Conservation (phyloP, 2,888 invertebrate species). For the Napeogenes inachia region DNA sequence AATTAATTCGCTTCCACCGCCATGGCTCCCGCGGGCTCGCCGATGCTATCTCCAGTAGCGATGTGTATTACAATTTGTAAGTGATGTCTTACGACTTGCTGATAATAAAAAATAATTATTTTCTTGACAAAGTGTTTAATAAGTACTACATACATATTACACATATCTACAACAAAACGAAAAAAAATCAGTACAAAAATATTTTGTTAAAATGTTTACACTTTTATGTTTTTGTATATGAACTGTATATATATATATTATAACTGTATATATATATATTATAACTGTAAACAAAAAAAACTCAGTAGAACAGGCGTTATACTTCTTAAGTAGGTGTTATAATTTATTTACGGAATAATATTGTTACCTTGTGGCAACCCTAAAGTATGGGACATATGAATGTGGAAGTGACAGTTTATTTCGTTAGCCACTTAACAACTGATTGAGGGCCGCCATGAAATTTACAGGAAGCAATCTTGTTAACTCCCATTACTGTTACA, state of each 20-base stretch:
- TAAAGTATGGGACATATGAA: slow-evolving; percentile 28
- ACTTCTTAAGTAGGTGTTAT: too few species aligned
- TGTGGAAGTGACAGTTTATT: slow-evolving; percentile 56
- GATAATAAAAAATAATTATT: background rate
- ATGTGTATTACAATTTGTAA: slow-evolving; percentile 7
- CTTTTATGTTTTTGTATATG: too few species aligned
- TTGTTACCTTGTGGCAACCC: slow-evolving; percentile 18
- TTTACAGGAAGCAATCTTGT: slow-evolving; percentile 34
- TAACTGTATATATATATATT: too few species aligned
- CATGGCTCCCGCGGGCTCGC: slow-evolving; percentile 24
- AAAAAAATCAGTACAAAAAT: too few species aligned
- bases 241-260: too few species aligned
- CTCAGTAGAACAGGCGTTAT: too few species aligned
- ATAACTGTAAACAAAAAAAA: too few species aligned
- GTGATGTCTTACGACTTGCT: slow-evolving; percentile 1
- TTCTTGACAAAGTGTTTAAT: too few species aligned
- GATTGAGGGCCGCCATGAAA: slow-evolving; percentile 38
- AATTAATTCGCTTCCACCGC: slow-evolving; percentile 29
- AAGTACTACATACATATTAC: too few species aligned
- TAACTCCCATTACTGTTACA: slow-evolving; percentile 20
- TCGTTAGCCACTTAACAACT: slow-evolving; percentile 47
- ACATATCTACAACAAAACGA: too few species aligned
- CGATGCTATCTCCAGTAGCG: slow-evolving; percentile 11
- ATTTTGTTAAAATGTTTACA: too few species aligned
- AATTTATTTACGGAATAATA: background rate